Evolutionary conservation across 1,140 invertebrate genomes (phyloP).

Genomic region (Phymastichus coffea): DNA sequence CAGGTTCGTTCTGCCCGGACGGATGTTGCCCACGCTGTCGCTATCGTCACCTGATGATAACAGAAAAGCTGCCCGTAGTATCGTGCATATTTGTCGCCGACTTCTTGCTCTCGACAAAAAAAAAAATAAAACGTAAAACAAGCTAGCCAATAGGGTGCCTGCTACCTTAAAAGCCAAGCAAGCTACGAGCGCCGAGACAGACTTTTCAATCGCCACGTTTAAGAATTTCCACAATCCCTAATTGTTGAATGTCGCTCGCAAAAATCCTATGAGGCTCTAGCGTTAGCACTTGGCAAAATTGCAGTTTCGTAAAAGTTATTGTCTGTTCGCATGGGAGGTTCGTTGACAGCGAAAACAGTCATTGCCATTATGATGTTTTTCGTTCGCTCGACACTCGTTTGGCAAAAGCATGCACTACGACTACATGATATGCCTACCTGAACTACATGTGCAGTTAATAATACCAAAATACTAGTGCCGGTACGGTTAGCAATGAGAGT

Average conservation of each 20-base stretch:
- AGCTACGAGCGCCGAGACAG: too few relatives aligned
- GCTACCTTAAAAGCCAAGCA: constrained; percentile 2
- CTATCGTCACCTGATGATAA: constrained; percentile 72
- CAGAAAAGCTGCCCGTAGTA: constrained; percentile 19
- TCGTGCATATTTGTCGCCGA: not conserved
- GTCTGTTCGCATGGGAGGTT: too few relatives aligned
- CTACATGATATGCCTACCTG: constrained; percentile 3
- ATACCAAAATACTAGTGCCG: not conserved
- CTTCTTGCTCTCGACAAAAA: too few relatives aligned
- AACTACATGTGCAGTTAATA: not conserved
- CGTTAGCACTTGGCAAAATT: too few relatives aligned
- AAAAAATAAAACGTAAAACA: too few relatives aligned
- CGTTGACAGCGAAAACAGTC: too few relatives aligned
- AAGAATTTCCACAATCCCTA: not conserved
- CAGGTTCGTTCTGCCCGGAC: constrained; percentile 72
- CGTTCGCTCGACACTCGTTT: not conserved
- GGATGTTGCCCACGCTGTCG: constrained; percentile 73
- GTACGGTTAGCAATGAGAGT: constrained; percentile 15
- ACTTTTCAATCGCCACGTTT: not conserved
- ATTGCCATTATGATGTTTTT: too few relatives aligned
- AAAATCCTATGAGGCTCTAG: not conserved
- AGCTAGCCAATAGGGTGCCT: not conserved
- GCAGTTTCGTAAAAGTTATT: too few relatives aligned
- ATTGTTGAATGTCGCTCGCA: not conserved
- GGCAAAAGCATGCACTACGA: not conserved